Evolutionary conservation across 2,888 invertebrate species (phyloP).

Genomic region (Frankliniella fusca): DNA sequence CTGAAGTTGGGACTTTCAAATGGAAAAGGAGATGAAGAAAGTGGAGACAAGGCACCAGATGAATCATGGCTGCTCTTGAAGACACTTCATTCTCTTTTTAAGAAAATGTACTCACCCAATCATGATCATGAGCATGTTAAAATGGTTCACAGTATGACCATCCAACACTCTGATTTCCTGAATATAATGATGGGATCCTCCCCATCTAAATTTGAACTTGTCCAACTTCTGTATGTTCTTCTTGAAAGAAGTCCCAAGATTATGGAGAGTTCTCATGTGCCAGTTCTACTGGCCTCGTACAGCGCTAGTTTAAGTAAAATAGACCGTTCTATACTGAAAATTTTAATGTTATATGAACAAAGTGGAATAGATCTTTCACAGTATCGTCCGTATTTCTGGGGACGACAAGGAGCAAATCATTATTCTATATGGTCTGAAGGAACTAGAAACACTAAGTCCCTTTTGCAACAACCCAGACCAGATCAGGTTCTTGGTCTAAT

Average conservation of each 20-base stretch:
- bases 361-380: constrained; percentile 61
- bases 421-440: constrained; percentile 58
- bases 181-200: not conserved
- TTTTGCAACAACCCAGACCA: constrained; percentile 38
- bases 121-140: not conserved
- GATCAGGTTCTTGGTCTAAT: constrained; percentile 60
- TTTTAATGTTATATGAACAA: constrained; percentile 65
- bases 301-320: constrained; percentile 59
- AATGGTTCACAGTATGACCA: constrained; percentile 2
- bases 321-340: constrained; percentile 47
- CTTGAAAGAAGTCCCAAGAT: not conserved
- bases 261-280: constrained; percentile 55
- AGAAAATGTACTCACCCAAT: not conserved
- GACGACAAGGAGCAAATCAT: constrained; percentile 71
- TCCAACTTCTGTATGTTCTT: not conserved
- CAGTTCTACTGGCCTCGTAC: constrained; percentile 73
- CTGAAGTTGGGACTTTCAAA: not conserved
- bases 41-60: not conserved
- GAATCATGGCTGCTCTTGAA: not conserved
- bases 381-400: constrained; percentile 79
- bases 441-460: constrained; percentile 35
- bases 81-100: not conserved
- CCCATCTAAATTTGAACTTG: not conserved
- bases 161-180: not conserved
- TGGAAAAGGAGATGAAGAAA: not conserved